Base-by-base conservation (phyloP, 2,797 vertebrate species). In the Sebastiscus tertius region DNA sequence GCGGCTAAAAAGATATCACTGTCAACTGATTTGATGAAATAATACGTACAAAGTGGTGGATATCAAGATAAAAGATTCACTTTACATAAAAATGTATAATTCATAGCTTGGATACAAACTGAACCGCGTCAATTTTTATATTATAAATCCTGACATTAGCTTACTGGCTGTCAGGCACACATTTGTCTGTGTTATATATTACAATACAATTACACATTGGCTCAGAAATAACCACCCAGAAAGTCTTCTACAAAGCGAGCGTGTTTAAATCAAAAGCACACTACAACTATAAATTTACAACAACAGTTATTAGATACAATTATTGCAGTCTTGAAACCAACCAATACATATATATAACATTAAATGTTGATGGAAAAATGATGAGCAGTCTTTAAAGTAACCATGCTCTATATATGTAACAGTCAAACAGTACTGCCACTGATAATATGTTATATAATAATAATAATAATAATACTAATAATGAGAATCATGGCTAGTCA, bases 1-100 rank as follows among this genome's bases (percentile, higher is more conserved):
- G 55, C 20, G 69, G 26, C 63, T 73, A 26, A 62, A 72, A 80
- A 65, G 64, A 60, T 3, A 58, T 66, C 12, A 14, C 14, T 74
- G 49, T 54, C 31, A 72, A 52, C 20, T 8, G 7, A n/a, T n/a
- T n/a, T 52, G 2, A 59, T 80, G 12, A 68, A 20, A 20, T 67
- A 52, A 60, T 20, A n/a, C 20, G 13, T 10, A 52, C 2, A 79
- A 55, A 64, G 12, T 33, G 8, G 7, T 33, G 1, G 3, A 75
- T 46, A 29, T 24, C 3, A 22, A 22, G 9, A 70, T 14, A 8
- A 54, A 56, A 61, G 2, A 66, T 20, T 79, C 0, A 42, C 20
- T 27, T 74, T 8, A 49, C 8, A 70, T 7, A 60, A 36, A 24
- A 12, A 26, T 6, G 2, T 13, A 22, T 24, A 26, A 73, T 72